Base-by-base conservation (phyloP, 1,140 invertebrate genomes). In the Aphelenchoides besseyi region DNA sequence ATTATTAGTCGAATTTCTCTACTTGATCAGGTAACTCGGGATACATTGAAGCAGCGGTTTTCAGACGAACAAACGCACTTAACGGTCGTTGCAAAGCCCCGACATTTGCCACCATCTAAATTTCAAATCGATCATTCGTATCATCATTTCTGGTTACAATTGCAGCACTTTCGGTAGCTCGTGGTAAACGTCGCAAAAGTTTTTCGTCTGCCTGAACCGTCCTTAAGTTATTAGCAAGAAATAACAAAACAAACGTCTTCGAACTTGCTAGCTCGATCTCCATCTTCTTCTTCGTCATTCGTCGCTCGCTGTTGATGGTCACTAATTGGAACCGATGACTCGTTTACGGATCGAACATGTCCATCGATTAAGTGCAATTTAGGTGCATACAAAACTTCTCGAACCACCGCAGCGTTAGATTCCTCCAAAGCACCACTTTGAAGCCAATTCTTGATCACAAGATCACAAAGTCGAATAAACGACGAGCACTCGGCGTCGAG, bases 281-380 rank as follows among this genome's bases (percentile, higher is more conserved):
- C 53, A 18, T 54, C 35, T 59, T 73, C 71, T 59, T 35, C 54
- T 70, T 29, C 55, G 37, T 9, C 16, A 57, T 12, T 64, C 41
- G 16, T 63, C 57, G 1, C 9, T 41, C 53, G 37, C 74, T 74
- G 26, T 2, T 77, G 28, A 59, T 28, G 29, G 70, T 72, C 23
- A 36, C 72, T 0, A 30, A 67, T 68, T 1, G 66, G 57, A 8
- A 64, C 48, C 1, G 53, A 36, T n/a, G 35, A 32, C 33, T 78
- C 76, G 55, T 78, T 78, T 28, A 80, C 53, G 52, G 52, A 59
- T 3, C 76, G 73, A 48, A 78, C 62, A 62, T 80, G 71, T 18
- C 78, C 78, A 16, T 77, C 37, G 62, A 79, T 79, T 33, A 78
- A 48, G 69, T 78, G 76, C 29, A 78, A 32, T 37, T 78, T 78